Percentiles rank a stretch among this genome's conserved stretches.
phyloP scores from a whole-genome alignment of 2,797 vertebrate species.

The Hemitrygon akajei region DNA sequence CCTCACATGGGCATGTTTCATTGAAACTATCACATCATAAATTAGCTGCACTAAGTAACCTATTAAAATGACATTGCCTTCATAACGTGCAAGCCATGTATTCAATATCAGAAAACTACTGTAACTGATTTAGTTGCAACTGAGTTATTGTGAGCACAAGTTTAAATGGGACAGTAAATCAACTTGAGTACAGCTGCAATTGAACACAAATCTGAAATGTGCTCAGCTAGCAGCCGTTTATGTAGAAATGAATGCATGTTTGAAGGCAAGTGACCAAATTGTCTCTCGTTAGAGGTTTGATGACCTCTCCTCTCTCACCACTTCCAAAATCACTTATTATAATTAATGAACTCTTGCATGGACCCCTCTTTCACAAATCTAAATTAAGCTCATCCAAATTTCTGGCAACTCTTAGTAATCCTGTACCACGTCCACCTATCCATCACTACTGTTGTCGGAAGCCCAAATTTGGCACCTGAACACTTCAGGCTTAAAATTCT shows the following conservation, averaged over 20 bases:
- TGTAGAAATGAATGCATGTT: neutral
- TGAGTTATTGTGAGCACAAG: neutral
- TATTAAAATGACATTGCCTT: slow-evolving; percentile 9
- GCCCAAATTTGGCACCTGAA: neutral
- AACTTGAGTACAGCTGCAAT: neutral
- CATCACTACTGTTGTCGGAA: neutral
- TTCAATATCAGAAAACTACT: neutral
- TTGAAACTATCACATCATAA: slow-evolving; percentile 29
- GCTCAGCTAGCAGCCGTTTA: neutral
- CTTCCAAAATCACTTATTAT: neutral
- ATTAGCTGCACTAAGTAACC: slow-evolving; percentile 30
- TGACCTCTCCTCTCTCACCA: neutral
- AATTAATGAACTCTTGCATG: neutral
- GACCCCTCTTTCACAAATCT: too few species aligned
- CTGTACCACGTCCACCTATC: neutral
- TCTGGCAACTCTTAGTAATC: neutral
- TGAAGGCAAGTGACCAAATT: neutral
- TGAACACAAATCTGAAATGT: neutral
- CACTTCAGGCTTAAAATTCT: neutral
- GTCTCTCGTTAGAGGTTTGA: neutral
- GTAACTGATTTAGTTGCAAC: neutral
- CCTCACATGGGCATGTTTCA: slow-evolving; percentile 1
- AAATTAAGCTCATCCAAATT: neutral
- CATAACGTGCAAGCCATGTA: neutral
- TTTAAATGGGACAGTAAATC: neutral